Percentiles rank a stretch among this genome's conserved stretches.
Evolutionary conservation across 2,113 vertebrate genomes (phyloP).

Genomic region (Dromas ardeola): DNA sequence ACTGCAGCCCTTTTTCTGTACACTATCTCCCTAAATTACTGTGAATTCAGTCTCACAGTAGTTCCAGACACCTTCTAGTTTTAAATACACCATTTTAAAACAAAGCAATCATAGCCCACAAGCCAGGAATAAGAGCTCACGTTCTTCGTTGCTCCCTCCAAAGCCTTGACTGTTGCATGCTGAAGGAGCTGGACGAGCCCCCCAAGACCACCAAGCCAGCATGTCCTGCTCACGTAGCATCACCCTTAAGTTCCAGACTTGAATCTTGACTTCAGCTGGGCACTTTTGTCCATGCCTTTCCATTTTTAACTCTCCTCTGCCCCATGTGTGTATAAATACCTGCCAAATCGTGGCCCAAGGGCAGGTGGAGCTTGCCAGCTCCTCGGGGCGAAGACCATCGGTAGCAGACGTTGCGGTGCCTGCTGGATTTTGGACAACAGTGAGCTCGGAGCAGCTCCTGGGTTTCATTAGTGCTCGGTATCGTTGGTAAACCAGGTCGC

Average conservation of each 20-base stretch:
- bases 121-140: background rate
- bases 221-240: accelerated
- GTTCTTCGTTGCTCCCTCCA: background rate
- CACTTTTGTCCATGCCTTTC: background rate
- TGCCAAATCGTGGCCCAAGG: background rate
- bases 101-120: background rate
- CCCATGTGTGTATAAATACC: background rate
- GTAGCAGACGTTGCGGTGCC: accelerated
- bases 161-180: background rate
- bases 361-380: background rate
- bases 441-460: background rate
- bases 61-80: background rate
- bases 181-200: background rate
- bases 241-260: background rate
- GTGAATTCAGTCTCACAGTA: background rate
- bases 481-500: background rate
- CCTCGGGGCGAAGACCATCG: background rate
- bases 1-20: background rate
- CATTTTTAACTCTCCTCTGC: background rate
- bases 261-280: background rate
- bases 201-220: background rate
- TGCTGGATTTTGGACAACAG: background rate
- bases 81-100: background rate
- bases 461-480: background rate
- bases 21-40: background rate